Conservation (phyloP, 2,888 invertebrate genomes). For the Cheilosia vernalis region DNA sequence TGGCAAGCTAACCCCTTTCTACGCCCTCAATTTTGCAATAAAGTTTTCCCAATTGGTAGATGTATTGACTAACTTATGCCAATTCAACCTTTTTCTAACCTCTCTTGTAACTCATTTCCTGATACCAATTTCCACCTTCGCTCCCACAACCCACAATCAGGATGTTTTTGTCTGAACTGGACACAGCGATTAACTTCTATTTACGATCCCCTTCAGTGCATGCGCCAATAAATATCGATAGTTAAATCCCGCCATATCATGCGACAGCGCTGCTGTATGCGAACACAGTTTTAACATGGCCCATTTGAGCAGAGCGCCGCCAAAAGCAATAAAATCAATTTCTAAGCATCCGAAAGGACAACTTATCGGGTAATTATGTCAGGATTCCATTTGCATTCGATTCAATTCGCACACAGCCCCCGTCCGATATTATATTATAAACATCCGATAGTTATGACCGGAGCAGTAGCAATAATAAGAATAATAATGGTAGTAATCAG, state of each 20-base stretch:
- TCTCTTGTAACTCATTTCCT: background rate
- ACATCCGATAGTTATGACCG: conserved; percentile 63
- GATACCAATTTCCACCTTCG: background rate
- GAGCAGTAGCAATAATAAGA: conserved; percentile 66
- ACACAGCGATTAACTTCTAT: background rate
- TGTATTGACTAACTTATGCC: no score
- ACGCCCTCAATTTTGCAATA: no score
- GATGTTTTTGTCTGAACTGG: background rate
- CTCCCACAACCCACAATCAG: background rate
- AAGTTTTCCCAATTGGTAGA: no score
- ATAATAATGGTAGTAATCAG: conserved; percentile 70
- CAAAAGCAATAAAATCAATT: conserved; percentile 62
- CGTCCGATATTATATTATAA: conserved; percentile 36
- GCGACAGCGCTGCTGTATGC: conserved; percentile 2
- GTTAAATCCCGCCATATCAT: background rate
- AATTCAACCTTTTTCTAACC: no score
- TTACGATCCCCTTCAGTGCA: background rate
- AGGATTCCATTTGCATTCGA: conserved; percentile 74
- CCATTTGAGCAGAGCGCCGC: conserved; percentile 21
- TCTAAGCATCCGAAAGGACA: conserved; percentile 69
- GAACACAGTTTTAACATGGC: conserved; percentile 57
- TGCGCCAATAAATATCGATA: conserved; percentile 3
- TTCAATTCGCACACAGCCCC: conserved; percentile 37
- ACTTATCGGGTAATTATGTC: conserved; percentile 75
- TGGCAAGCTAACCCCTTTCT: no score